Evolutionary conservation across 2,888 invertebrate species (phyloP).

Genomic region (Heliconius cydno): DNA sequence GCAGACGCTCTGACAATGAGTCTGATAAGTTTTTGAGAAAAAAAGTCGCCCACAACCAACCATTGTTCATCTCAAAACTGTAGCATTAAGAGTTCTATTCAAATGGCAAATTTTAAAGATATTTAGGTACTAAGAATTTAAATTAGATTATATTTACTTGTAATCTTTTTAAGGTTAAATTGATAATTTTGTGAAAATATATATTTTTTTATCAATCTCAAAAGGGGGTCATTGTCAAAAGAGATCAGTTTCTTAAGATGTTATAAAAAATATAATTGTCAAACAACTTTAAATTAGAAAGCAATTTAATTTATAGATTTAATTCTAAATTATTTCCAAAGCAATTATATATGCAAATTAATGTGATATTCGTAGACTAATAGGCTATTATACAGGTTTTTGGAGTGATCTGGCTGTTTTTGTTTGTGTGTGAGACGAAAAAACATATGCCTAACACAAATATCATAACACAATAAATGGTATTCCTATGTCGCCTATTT

Average conservation of each 20-base stretch:
- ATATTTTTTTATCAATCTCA: neutral
- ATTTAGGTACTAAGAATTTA: neutral
- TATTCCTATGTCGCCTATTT: too few relatives aligned
- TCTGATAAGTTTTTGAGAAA: neutral
- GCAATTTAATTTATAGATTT: constrained; percentile 1
- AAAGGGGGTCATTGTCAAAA: constrained; percentile 24
- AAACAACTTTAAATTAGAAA: constrained; percentile 13
- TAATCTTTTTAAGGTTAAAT: constrained; percentile 13
- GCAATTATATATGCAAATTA: constrained; percentile 13
- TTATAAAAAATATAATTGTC: constrained; percentile 14
- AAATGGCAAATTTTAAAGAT: neutral
- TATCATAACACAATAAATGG: neutral
- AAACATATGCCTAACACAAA: neutral
- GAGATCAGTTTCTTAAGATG: constrained; percentile 1
- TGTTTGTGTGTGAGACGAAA: neutral
- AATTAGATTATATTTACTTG: neutral
- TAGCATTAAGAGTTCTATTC: neutral
- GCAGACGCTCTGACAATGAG: neutral
- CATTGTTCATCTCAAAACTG: neutral
- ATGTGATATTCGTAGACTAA: neutral
- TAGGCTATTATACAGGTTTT: constrained; percentile 19
- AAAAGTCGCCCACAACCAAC: neutral
- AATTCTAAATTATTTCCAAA: neutral
- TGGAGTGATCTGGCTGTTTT: constrained; percentile 1
- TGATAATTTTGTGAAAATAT: constrained; percentile 1